Conservation (phyloP, 2,797 vertebrate species). For the Etheostoma nigrum region DNA sequence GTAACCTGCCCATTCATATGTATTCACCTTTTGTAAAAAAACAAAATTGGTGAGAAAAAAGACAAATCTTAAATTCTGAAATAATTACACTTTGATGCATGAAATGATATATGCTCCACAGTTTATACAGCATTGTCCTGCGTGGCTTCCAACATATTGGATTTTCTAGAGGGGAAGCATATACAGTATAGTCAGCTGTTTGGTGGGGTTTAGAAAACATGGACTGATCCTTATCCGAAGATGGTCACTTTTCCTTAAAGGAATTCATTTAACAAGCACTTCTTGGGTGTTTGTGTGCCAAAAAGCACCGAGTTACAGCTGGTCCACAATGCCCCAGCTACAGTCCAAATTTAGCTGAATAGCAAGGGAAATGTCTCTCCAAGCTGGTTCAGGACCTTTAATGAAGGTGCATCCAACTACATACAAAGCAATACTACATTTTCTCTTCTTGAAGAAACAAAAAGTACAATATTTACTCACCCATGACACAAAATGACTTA, state of each 20-base stretch:
- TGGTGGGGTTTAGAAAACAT: constrained; percentile 55
- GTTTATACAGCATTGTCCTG: constrained; percentile 39
- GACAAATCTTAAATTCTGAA: constrained; percentile 36
- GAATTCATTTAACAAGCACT: constrained; percentile 67
- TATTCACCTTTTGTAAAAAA: constrained; percentile 39
- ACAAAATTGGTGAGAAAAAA: constrained; percentile 26
- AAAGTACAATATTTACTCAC: constrained; percentile 48
- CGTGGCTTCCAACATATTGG: constrained; percentile 52
- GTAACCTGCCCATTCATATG: constrained; percentile 35
- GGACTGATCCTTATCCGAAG: constrained; percentile 59
- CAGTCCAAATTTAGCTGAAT: constrained; percentile 66
- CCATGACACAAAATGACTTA: constrained; percentile 28
- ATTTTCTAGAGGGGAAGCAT: constrained; percentile 52
- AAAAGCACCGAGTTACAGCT: constrained; percentile 61
- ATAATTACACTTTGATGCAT: constrained; percentile 46
- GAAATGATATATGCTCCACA: constrained; percentile 55
- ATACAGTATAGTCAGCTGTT: constrained; percentile 54
- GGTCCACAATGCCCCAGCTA: constrained; percentile 51
- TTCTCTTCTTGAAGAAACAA: constrained; percentile 34
- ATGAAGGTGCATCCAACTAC: constrained; percentile 39
- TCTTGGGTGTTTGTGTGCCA: constrained; percentile 48
- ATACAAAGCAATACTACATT: constrained; percentile 39
- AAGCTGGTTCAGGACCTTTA: constrained; percentile 54
- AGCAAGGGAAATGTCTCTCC: constrained; percentile 52
- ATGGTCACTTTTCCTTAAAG: constrained; percentile 56